phyloP scores from a whole-genome alignment of 2,888 invertebrate species.

The Pyrrhosoma nymphula region DNA sequence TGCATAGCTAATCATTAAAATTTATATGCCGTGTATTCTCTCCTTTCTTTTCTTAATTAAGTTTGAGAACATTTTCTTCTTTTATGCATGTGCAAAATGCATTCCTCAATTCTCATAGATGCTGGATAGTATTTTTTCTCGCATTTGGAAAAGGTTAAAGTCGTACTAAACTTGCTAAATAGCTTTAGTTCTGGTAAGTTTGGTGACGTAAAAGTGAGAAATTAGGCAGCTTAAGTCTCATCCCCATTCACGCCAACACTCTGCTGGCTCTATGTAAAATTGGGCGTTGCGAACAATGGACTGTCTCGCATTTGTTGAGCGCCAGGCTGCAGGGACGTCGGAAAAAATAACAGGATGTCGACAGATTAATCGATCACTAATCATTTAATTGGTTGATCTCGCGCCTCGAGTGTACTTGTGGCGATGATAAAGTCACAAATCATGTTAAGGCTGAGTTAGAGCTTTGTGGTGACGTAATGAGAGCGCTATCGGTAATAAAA shows the following conservation, averaged over 20 bases:
- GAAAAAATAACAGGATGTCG: background rate
- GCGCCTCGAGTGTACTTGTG: background rate
- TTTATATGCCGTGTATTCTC: too few species aligned
- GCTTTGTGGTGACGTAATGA: slow-evolving; percentile 55
- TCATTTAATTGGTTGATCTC: slow-evolving; percentile 42
- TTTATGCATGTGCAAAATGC: background rate
- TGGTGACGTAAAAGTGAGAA: background rate
- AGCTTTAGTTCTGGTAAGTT: background rate
- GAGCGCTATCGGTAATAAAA: slow-evolving; percentile 11
- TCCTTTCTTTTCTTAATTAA: background rate
- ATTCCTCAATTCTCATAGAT: too few species aligned
- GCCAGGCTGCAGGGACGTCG: background rate
- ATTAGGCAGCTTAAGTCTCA: background rate
- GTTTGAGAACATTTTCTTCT: background rate
- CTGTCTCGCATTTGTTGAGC: background rate
- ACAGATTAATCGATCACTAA: background rate
- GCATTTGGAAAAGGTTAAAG: background rate
- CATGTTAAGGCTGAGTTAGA: slow-evolving; percentile 28
- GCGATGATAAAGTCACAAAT: slow-evolving; percentile 39
- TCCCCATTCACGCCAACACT: background rate
- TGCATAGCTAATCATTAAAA: too few species aligned
- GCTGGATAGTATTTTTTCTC: background rate
- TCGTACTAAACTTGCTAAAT: background rate
- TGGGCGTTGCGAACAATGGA: background rate
- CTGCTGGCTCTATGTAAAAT: background rate